Evolutionary conservation across 2,888 invertebrate genomes (phyloP), one percentile per base, ranked within the genome.

Genomic region (Mayetiola destructor): DNA sequence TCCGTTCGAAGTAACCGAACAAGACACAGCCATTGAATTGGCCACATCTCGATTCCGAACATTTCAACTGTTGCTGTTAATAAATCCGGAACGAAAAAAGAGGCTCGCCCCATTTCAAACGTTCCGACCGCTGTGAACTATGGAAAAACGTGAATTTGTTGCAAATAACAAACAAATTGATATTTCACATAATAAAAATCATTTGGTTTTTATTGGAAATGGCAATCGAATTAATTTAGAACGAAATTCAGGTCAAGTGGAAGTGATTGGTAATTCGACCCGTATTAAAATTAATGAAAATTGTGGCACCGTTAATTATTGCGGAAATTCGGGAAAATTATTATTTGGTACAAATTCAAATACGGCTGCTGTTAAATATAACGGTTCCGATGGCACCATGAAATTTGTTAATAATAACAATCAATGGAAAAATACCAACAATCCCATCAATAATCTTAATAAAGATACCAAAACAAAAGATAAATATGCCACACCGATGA

Each of bases 291-390:
- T 71, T n/a, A 62, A 64, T 21, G 61, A 62, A 16, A 71, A 71
- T 56, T 61, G 61, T 48, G 72, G 70, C 1, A 35, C 61, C 14
- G 62, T 71, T 8, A 66, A 66, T 54, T 72, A 69, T 57, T 70
- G 65, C 35, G 71, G 71, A 14, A 71, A 71, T 54, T 64, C 68
- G 63, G 71, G 72, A 4, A 67, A 69, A 53, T 68, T 71, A 56
- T 68, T 67, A 53, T 60, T 71, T 59, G 70, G 72, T 48, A 66
- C 63, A 56, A 64, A 65, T 5, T 71, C 71, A n/a, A 52, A 62
- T 8, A 66, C 68, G 27, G 68, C 67, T 57, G 57, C 59, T 9
- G 67, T 71, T 14, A 68, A 71, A 55, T 72, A 71, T 54, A 67
- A 65, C 16, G 71, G 71, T 23, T 69, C 69, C 60, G 69, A 70